phyloP scores from a whole-genome alignment of 2,888 invertebrate genomes.

The Yponomeuta evonymella region DNA sequence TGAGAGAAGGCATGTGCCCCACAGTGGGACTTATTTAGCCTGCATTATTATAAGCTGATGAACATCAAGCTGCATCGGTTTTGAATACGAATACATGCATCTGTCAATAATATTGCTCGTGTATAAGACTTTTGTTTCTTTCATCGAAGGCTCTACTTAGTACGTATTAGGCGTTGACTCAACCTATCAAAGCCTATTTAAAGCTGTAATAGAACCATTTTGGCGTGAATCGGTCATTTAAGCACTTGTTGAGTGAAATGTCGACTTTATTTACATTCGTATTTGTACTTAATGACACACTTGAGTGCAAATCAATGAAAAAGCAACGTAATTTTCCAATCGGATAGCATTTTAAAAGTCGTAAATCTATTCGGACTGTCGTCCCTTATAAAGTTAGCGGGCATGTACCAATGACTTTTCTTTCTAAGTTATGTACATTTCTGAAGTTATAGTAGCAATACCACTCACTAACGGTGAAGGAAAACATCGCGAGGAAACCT shows the following conservation, averaged over 20 bases:
- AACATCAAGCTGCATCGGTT: too few relatives aligned
- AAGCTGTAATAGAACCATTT: neutral
- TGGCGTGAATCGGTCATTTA: neutral
- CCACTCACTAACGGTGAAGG: too few relatives aligned
- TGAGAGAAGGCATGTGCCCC: too few relatives aligned
- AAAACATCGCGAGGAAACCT: too few relatives aligned
- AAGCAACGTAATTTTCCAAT: neutral
- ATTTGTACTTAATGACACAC: neutral
- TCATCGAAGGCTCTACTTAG: neutral
- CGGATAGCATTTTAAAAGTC: neutral
- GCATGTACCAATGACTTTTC: too few relatives aligned
- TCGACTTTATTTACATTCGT: neutral
- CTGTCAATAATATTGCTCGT: neutral
- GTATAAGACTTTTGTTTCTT: neutral
- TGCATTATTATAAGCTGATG: too few relatives aligned
- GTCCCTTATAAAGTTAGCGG: neutral
- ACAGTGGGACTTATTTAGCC: too few relatives aligned
- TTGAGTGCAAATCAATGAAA: neutral
- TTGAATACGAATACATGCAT: neutral
- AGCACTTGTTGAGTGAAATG: neutral
- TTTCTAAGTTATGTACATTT: too few relatives aligned
- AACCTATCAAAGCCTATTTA: neutral
- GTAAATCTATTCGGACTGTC: neutral
- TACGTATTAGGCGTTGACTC: neutral
- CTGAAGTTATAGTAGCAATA: too few relatives aligned